Conservation (phyloP, 2,113 vertebrate species). For the Mesembrinibis cayennensis region DNA sequence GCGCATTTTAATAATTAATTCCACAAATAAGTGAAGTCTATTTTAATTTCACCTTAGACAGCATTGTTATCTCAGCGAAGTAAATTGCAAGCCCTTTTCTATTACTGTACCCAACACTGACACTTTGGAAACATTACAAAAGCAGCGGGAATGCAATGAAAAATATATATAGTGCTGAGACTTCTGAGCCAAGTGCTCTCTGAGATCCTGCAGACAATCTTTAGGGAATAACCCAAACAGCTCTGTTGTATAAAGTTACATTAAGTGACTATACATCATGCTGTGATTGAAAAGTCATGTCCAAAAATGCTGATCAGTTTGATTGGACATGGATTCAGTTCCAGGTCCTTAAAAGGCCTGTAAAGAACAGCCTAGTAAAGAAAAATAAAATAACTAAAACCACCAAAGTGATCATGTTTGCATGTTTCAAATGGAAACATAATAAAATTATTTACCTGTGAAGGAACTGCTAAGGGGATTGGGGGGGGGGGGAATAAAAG, state of each 20-base stretch:
- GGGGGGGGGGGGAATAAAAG: not conserved
- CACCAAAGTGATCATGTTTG: not conserved
- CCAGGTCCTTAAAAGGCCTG: not conserved
- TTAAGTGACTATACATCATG: not conserved
- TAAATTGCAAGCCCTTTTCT: not conserved
- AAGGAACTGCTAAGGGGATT: not conserved
- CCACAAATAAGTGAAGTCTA: constrained; percentile 30
- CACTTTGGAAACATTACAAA: constrained; percentile 30
- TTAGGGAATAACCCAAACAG: constrained; percentile 24
- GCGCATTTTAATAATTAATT: constrained; percentile 49
- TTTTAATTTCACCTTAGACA: constrained; percentile 53
- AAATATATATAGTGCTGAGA: constrained; percentile 8
- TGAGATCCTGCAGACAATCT: constrained; percentile 31
- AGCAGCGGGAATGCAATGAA: constrained; percentile 53
- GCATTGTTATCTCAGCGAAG: not conserved
- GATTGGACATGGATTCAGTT: not conserved
- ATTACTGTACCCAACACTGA: not conserved
- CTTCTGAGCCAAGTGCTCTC: constrained; percentile 19
- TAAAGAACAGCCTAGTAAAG: not conserved
- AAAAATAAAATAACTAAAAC: not conserved
- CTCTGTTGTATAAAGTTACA: not conserved
- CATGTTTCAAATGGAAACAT: not conserved
- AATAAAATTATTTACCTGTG: constrained; percentile 4
- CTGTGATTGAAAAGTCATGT: constrained; percentile 8
- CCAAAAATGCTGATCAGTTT: not conserved